Evolutionary conservation across 1,140 invertebrate genomes (phyloP).

Genomic region (Calosoma granatense): DNA sequence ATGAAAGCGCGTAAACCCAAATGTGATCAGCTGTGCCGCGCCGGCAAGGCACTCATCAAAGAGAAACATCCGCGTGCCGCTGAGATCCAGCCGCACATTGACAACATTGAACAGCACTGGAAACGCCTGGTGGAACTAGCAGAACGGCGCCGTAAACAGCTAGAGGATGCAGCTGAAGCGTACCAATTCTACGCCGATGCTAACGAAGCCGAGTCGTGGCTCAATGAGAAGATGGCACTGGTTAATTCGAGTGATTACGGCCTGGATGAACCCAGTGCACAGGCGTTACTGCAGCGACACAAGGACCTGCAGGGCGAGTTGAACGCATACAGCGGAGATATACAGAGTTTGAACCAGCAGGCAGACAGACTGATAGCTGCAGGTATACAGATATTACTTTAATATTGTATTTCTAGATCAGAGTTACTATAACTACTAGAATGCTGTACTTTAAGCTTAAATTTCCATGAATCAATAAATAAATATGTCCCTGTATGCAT

Average conservation of each 20-base stretch:
- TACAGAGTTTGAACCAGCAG: conserved; percentile 74
- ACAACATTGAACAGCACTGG: conserved; percentile 76
- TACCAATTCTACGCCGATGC: conserved; percentile 94
- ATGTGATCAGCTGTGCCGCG: conserved; percentile 65
- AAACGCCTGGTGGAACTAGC: conserved; percentile 74
- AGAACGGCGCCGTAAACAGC: conserved; percentile 68
- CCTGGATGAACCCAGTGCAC: conserved; percentile 79
- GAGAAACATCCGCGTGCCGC: conserved; percentile 65
- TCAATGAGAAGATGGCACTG: conserved; percentile 85
- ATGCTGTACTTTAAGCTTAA: too few species aligned
- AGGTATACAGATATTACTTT: conserved; percentile 67
- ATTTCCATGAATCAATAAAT: not conserved
- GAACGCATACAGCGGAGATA: conserved; percentile 81
- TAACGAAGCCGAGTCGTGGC: conserved; percentile 96
- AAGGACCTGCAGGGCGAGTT: conserved; percentile 84
- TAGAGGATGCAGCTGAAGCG: conserved; percentile 89
- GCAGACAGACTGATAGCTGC: conserved; percentile 70
- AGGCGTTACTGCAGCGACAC: conserved; percentile 76
- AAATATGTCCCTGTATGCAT: not conserved
- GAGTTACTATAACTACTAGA: not conserved
- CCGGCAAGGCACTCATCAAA: conserved; percentile 61
- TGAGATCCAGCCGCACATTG: conserved; percentile 70
- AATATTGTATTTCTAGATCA: conserved; percentile 40
- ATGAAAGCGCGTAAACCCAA: conserved; percentile 75
- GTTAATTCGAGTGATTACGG: conserved; percentile 83